Base-by-base conservation (phyloP, 2,797 vertebrate species). In the Florisuga fusca region DNA sequence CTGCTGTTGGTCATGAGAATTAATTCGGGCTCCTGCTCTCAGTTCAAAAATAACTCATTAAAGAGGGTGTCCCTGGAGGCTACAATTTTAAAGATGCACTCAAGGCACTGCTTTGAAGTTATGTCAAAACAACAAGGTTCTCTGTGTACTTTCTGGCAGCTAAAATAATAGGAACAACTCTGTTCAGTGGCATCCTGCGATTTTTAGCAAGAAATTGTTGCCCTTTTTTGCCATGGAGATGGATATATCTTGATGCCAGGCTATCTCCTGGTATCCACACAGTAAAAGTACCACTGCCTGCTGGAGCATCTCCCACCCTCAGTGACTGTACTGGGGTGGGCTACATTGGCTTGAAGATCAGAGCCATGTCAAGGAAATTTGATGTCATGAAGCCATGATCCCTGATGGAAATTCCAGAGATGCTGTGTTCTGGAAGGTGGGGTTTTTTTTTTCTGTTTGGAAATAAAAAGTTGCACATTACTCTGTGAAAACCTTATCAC, bases 401-500 rank as follows among this genome's bases (percentile, higher is more conserved):
- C 53, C 55, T 34, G 18, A 1, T 38, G 90, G 93, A 96, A 96
- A 93, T 62, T 38, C 10, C 13, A 1, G 12, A 14, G 19, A 1
- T 8, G 22, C n/a, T 55, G 15, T 41, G 23, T 22, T 71, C 33
- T 50, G 34, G 27, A 34, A 13, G 63, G 15, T 64, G 45, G n/a
- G n/a, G n/a, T n/a, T n/a, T 17, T 66, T 20, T 55, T 43, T 23
- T 41, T 45, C 43, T 7, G 25, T 1, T 45, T 31, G 13, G 13
- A 41, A 41, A 41, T 41, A 41, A 41, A 63, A 73, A 90, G 12
- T 9, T 21, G 12, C 12, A 2, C 5, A 31, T 25, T 5, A 2
- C 23, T 10, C 3, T 3, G 62, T 23, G 27, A 0, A 46, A 66
- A n/a, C 7, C 1, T 1, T 2, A 0, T 9, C 10, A 0, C 31